Evolutionary conservation across 2,888 invertebrate species (phyloP), one percentile per base, ranked within the genome.

Genomic region (Spisula solida): DNA sequence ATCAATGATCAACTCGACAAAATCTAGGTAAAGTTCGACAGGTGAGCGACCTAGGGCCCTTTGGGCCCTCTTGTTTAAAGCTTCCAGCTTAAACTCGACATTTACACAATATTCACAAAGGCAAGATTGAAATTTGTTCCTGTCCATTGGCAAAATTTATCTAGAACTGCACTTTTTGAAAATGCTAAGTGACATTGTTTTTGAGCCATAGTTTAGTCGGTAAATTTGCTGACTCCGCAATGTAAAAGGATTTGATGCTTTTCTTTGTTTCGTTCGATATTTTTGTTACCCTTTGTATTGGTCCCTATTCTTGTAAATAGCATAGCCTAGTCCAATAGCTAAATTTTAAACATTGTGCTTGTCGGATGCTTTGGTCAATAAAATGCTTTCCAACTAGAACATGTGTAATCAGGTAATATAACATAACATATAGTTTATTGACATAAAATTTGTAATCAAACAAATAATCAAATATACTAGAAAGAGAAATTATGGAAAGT

Each of bases 101-200:
- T 89, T 89, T 20, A 89, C 47, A 55, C 89, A n/a, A n/a, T n/a
- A n/a, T n/a, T n/a, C n/a, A n/a, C n/a, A n/a, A n/a, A n/a, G n/a
- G n/a, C n/a, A n/a, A n/a, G n/a, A n/a, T n/a, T n/a, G n/a, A n/a
- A n/a, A n/a, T n/a, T n/a, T n/a, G n/a, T n/a, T n/a, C n/a, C n/a
- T n/a, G n/a, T n/a, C n/a, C n/a, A n/a, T n/a, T n/a, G n/a, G n/a
- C n/a, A n/a, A n/a, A n/a, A n/a, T 48, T 41, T 25, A 2, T 78
- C 18, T 29, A 51, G 89, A 86, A 12, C 89, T 25, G 0, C 82
- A 51, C 81, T 89, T 89, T 1, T 66, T 25, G 80, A 89, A 89
- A 1, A 60, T 56, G 48, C 86, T 86, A 0, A 89, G 81, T 0
- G 86, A 86, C 16, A 89, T 80, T 81, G 86, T 89, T 66, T 85